A percentile compares a stretch with the other conserved stretches of the same genome.
Evolutionary conservation across 2,113 vertebrate genomes (phyloP).

Genomic region (Eublepharis macularius): DNA sequence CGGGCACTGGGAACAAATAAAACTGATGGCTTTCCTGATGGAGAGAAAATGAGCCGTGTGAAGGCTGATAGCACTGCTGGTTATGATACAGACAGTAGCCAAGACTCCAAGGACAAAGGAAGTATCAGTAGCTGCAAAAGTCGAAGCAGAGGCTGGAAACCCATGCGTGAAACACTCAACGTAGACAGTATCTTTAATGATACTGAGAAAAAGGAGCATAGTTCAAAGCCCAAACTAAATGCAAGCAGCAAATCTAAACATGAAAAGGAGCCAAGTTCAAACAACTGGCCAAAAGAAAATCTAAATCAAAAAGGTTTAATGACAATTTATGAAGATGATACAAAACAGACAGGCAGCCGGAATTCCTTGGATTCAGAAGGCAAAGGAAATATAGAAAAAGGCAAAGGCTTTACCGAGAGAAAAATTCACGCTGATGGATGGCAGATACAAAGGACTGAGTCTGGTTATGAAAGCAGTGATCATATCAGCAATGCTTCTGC

Average conservation of each 20-base stretch:
- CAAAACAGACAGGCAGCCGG: constrained; percentile 80
- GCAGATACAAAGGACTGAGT: constrained; percentile 92
- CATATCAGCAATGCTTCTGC: constrained; percentile 88
- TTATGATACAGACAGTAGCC: constrained; percentile 91
- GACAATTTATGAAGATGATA: constrained; percentile 97
- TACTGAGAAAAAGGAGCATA: constrained; percentile 81
- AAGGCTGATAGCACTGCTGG: constrained; percentile 74
- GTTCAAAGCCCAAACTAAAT: constrained; percentile 75
- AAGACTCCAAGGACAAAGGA: constrained; percentile 81
- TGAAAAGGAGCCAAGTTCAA: constrained; percentile 71
- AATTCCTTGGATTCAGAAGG: constrained; percentile 85
- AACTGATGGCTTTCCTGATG: constrained; percentile 50
- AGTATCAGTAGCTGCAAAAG: constrained; percentile 55
- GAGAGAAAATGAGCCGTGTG: constrained; percentile 57
- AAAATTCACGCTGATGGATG: constrained; percentile 80
- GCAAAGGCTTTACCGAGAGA: constrained; percentile 69
- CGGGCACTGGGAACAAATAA: constrained; percentile 50
- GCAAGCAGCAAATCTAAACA: constrained; percentile 66
- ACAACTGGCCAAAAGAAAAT: constrained; percentile 76
- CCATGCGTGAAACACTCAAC: constrained; percentile 88
- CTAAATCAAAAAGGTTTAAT: constrained; percentile 85
- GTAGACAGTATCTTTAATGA: constrained; percentile 93
- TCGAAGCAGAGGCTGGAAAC: constrained; percentile 84
- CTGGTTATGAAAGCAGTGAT: constrained; percentile 94
- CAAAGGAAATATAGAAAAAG: constrained; percentile 77